These are phyloP conservation scores for Sterna hirundo DNA, from an alignment of 2,113 vertebrate genomes.

Conservation along the genomic window DNA sequence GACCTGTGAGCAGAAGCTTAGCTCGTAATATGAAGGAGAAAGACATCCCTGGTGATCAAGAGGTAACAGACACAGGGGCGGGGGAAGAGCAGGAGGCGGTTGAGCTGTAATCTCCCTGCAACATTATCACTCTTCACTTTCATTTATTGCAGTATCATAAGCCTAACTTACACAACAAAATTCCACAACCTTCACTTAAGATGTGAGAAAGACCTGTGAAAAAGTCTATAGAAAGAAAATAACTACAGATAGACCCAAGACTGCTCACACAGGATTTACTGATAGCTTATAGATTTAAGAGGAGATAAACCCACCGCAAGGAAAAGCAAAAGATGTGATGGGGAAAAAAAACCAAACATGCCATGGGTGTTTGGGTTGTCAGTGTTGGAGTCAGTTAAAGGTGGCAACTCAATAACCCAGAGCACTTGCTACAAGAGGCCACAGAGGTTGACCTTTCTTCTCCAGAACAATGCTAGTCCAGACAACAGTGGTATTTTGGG, in stretches of 20 bases:
- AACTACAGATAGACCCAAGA: background rate
- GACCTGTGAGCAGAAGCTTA: background rate
- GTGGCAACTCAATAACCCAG: background rate
- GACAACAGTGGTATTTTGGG: background rate
- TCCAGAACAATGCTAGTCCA: background rate
- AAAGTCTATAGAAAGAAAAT: background rate
- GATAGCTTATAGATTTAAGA: background rate
- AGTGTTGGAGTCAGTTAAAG: background rate
- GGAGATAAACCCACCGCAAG: background rate
- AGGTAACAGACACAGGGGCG: rapidly evolving
- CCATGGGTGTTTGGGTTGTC: background rate
- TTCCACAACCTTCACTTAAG: background rate
- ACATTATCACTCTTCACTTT: background rate
- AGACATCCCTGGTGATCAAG: background rate
- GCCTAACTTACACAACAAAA: background rate
- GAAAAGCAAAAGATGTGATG: background rate
- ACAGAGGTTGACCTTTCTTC: background rate
- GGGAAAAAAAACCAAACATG: background rate
- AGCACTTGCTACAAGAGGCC: background rate
- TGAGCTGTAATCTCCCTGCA: background rate
- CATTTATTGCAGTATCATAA: background rate
- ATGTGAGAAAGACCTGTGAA: background rate
- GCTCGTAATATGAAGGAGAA: background rate
- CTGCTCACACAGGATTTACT: background rate
- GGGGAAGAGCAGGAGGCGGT: background rate